Conservation (phyloP, 2,888 invertebrate species). For the Callimorpha dominula region DNA sequence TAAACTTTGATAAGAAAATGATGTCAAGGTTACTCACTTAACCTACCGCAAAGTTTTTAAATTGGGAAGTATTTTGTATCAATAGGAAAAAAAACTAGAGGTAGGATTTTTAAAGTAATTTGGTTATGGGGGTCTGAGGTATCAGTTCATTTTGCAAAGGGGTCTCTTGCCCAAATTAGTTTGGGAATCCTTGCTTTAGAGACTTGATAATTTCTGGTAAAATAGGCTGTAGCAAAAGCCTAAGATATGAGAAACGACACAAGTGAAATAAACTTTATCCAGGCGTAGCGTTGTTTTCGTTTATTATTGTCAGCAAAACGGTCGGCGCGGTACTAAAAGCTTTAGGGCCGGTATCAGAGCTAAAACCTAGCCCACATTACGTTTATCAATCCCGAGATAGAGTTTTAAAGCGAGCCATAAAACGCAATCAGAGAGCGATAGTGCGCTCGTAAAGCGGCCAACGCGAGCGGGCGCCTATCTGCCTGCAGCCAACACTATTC, state of each 20-base stretch:
- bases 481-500: neutral
- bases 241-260: neutral
- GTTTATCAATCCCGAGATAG: constrained; percentile 22
- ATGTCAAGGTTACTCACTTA: no score
- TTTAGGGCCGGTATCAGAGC: no score
- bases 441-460: constrained; percentile 24
- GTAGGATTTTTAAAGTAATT: no score
- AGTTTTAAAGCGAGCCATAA: constrained; percentile 25
- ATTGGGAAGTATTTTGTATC: no score
- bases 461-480: neutral
- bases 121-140: no score
- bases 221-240: neutral
- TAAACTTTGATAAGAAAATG: no score
- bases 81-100: no score
- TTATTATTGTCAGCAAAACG: neutral
- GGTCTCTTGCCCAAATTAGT: neutral
- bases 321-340: constrained; percentile 4
- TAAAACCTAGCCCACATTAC: constrained; percentile 9
- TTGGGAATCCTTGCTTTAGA: neutral
- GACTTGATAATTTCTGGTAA: neutral
- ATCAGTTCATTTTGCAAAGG: neutral
- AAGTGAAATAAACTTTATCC: neutral
- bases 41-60: no score
- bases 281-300: neutral
- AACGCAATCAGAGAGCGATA: constrained; percentile 27